These are phyloP conservation scores for Sarcophilus harrisii DNA, from an alignment of 2,797 vertebrate genomes.

Conservation along the genomic window DNA sequence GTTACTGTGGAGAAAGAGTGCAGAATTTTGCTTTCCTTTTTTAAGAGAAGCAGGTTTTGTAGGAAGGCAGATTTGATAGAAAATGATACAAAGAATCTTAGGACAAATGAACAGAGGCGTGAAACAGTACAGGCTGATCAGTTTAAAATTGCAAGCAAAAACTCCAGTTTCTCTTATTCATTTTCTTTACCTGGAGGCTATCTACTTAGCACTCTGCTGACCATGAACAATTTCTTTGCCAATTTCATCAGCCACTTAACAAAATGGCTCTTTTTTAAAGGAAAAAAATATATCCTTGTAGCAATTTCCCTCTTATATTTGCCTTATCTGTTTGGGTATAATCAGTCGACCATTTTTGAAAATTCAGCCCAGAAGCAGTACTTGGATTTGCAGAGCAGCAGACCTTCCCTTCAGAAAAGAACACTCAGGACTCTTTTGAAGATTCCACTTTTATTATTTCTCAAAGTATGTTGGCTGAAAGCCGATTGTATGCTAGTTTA, in stretches of 20 bases:
- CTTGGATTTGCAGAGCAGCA: slow-evolving; percentile 26
- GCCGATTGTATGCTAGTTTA: background rate
- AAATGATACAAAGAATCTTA: slow-evolving; percentile 28
- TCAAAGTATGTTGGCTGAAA: slow-evolving; percentile 1
- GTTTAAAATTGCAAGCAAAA: slow-evolving; percentile 14
- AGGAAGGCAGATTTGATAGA: slow-evolving; percentile 4
- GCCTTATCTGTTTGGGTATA: slow-evolving; percentile 17
- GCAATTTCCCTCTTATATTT: slow-evolving; percentile 15
- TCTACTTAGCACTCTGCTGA: background rate
- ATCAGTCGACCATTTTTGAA: slow-evolving; percentile 32
- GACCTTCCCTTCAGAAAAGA: slow-evolving; percentile 24
- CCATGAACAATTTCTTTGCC: slow-evolving; percentile 51
- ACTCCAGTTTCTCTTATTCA: background rate
- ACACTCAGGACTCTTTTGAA: background rate
- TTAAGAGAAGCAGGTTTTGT: background rate
- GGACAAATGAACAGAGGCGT: background rate
- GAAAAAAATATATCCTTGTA: background rate
- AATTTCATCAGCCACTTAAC: slow-evolving; percentile 20
- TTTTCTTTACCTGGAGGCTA: slow-evolving; percentile 33
- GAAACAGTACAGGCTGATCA: background rate
- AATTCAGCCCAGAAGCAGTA: slow-evolving; percentile 21
- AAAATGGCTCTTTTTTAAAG: slow-evolving; percentile 33
- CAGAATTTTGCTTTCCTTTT: background rate
- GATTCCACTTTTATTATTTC: background rate
- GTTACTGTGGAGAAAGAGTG: background rate